phyloP scores from a whole-genome alignment of 2,888 invertebrate genomes.

The Apantesis nais region DNA sequence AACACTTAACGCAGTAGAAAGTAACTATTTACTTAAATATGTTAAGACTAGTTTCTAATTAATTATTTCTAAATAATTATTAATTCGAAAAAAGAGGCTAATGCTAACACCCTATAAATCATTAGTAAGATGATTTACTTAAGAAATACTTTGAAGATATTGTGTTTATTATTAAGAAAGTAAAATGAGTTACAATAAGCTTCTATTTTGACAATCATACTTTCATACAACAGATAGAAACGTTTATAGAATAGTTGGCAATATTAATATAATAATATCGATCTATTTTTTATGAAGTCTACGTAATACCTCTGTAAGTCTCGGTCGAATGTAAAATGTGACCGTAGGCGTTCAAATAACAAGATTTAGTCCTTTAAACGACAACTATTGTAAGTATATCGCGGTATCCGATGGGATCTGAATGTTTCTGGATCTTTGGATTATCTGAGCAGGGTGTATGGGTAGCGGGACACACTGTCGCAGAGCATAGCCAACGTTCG shows the following conservation, averaged over 20 bases:
- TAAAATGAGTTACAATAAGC: too few species aligned
- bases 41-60: too few species aligned
- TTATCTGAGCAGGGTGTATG: constrained; percentile 57
- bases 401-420: constrained; percentile 70
- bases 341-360: constrained; percentile 79
- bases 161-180: too few species aligned
- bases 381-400: constrained; percentile 80
- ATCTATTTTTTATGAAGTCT: constrained; percentile 41
- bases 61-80: too few species aligned
- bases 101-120: too few species aligned
- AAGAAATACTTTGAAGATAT: too few species aligned
- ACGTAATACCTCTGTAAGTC: constrained; percentile 31
- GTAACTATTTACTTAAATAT: too few species aligned
- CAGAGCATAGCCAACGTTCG: constrained; percentile 18
- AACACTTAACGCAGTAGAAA: too few species aligned
- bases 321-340: constrained; percentile 64
- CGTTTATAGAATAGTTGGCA: background rate
- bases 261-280: constrained; percentile 20
- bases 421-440: constrained; percentile 70
- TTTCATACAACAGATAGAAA: background rate
- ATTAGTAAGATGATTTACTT: too few species aligned
- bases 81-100: too few species aligned
- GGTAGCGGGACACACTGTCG: constrained; percentile 24
- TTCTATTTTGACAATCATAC: too few species aligned
- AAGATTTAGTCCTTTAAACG: constrained; percentile 82